Conservation (phyloP, 2,797 vertebrate species). For the Sternarchorhynchus goeldii region DNA sequence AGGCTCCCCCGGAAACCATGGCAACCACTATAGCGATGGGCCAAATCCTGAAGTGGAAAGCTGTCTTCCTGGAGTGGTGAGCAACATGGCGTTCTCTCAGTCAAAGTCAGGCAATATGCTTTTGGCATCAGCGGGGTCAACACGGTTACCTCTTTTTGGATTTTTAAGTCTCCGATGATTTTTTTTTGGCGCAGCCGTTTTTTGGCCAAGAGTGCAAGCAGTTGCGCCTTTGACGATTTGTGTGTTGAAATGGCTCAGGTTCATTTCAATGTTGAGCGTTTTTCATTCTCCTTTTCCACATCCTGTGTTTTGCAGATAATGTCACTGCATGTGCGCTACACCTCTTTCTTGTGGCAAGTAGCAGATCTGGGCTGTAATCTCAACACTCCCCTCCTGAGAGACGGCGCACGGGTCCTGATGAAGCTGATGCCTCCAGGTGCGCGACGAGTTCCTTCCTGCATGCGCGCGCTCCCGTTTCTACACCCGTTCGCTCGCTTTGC, state of each 20-base stretch:
- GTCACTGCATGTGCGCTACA: conserved; percentile 97
- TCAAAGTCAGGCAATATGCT: neutral
- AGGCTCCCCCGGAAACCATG: conserved; percentile 97
- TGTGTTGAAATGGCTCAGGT: neutral
- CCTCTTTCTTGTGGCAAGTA: conserved; percentile 99
- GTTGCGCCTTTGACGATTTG: neutral
- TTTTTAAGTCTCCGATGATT: neutral
- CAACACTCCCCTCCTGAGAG: conserved; percentile 96
- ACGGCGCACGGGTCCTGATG: conserved; percentile 97
- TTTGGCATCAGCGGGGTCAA: neutral
- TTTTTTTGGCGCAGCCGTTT: neutral
- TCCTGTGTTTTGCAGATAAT: conserved; percentile 85
- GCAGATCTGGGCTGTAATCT: conserved; percentile 96
- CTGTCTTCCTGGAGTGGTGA: conserved; percentile 98
- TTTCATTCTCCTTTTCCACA: neutral
- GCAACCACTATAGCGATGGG: conserved; percentile 97
- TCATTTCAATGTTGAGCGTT: neutral
- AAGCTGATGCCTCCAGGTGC: conserved; percentile 99
- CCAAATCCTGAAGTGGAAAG: conserved; percentile 98
- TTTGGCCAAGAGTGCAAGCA: too few relatives aligned
- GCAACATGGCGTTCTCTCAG: conserved; percentile 58
- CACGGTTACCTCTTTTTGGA: neutral
- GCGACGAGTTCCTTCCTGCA: conserved; percentile 1
- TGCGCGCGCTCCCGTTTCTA: neutral
- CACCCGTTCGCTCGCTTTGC: neutral